Evolutionary conservation across 2,888 invertebrate species (phyloP).

Genomic region (Idaea straminata): DNA sequence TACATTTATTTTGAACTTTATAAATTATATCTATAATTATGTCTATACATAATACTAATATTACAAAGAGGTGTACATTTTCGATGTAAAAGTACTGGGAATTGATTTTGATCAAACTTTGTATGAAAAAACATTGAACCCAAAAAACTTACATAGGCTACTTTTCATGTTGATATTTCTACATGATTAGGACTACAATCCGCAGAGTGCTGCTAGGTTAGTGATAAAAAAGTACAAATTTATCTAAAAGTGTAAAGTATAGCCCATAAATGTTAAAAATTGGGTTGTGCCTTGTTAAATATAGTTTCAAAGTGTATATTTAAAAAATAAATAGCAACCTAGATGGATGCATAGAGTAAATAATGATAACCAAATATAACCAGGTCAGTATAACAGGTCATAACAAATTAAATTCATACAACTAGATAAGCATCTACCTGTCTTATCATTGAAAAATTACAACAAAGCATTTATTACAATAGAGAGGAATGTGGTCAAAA

Average conservation of each 20-base stretch:
- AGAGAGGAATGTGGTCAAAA: slow-evolving; percentile 21
- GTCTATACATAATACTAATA: neutral
- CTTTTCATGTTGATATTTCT: neutral
- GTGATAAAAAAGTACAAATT: neutral
- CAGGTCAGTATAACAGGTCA: slow-evolving; percentile 2
- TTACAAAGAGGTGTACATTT: neutral
- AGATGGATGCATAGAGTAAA: neutral
- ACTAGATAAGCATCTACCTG: neutral
- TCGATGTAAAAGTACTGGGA: neutral
- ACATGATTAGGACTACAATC: neutral
- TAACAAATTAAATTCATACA: neutral
- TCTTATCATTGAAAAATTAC: neutral
- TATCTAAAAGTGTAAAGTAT: neutral
- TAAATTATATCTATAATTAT: neutral
- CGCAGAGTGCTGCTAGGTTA: neutral
- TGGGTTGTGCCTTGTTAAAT: neutral
- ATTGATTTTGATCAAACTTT: neutral
- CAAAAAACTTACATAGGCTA: neutral
- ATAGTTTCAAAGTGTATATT: neutral
- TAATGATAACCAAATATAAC: neutral
- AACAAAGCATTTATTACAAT: neutral
- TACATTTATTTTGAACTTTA: neutral
- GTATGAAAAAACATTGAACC: neutral
- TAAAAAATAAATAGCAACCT: neutral
- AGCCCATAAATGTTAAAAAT: neutral